These are phyloP conservation scores for Stigmatopora argus DNA, from an alignment of 2,113 vertebrate species.

Conservation along the genomic window DNA sequence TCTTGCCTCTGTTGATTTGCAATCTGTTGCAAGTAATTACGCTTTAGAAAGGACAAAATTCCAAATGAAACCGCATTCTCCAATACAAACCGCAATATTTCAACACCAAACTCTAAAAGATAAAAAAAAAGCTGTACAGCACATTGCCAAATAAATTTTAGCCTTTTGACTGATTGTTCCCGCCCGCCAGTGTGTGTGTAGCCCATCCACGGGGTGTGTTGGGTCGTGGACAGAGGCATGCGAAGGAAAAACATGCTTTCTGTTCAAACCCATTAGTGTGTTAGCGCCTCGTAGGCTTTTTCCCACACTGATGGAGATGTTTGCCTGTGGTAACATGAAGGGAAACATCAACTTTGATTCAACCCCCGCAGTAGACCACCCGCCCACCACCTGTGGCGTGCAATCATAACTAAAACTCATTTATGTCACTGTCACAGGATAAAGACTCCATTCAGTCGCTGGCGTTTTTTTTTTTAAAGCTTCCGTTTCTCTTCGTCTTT, in stretches of 20 bases:
- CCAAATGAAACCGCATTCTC: constrained; percentile 26
- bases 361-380: background rate
- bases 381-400: constrained; percentile 29
- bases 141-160: constrained; percentile 20
- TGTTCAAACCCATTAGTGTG: constrained; percentile 50
- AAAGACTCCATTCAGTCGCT: constrained; percentile 32
- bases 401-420: constrained; percentile 20
- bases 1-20: background rate
- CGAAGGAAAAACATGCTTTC: constrained; percentile 41
- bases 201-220: constrained; percentile 55
- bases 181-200: constrained; percentile 7
- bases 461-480: constrained; percentile 6
- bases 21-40: background rate
- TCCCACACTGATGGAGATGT: constrained; percentile 7
- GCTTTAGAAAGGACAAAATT: constrained; percentile 4
- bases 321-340: constrained; percentile 30
- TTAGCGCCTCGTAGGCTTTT: constrained; percentile 23
- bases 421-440: constrained; percentile 36
- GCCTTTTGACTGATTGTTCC: constrained; percentile 23
- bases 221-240: constrained; percentile 42
- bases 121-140: constrained; percentile 22
- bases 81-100: constrained; percentile 20
- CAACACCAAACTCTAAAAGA: constrained; percentile 25
- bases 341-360: constrained; percentile 33
- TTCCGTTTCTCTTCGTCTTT: constrained; percentile 13